Conservation (phyloP, 92 coral and sea anemone species). For the Zoanthus solanderi region DNA sequence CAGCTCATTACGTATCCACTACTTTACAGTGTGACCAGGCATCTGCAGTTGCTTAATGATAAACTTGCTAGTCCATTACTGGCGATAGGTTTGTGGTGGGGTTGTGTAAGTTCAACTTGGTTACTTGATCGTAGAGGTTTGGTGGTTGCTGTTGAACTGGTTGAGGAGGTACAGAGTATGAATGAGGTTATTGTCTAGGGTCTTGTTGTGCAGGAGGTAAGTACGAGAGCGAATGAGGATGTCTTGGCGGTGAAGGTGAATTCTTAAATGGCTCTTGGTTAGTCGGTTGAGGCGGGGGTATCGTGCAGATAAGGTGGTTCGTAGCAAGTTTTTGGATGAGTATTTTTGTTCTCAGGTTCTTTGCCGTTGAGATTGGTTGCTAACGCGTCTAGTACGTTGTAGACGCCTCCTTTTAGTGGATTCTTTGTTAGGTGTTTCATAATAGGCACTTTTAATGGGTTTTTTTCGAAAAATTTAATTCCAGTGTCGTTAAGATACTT, state of each 20-base stretch:
- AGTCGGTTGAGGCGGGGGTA: neutral
- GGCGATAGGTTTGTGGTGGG: constrained; percentile 12
- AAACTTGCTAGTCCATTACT: constrained; percentile 32
- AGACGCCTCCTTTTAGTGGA: constrained; percentile 22
- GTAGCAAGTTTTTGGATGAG: too few species aligned
- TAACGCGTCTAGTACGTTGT: constrained; percentile 13
- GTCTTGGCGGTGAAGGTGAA: constrained; percentile 1
- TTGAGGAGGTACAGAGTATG: constrained; percentile 17
- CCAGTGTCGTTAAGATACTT: constrained; percentile 55
- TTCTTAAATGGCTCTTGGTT: too few species aligned
- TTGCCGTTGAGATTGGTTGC: neutral
- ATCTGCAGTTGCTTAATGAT: constrained; percentile 41
- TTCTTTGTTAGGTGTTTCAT: constrained; percentile 39
- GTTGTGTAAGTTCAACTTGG: constrained; percentile 26
- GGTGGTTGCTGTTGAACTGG: constrained; percentile 12
- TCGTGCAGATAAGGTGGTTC: constrained; percentile 1
- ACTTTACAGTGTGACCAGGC: constrained; percentile 36
- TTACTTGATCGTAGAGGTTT: neutral
- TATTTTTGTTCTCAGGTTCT: neutral
- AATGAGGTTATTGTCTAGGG: neutral
- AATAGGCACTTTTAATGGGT: constrained; percentile 47
- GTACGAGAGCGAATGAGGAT: too few species aligned
- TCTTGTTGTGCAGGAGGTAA: constrained; percentile 8
- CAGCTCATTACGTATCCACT: neutral
- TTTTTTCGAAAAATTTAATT: constrained; percentile 56